These are phyloP conservation scores for Neodiprion pinetum DNA, from an alignment of 1,140 invertebrate species.

Conservation along the genomic window DNA sequence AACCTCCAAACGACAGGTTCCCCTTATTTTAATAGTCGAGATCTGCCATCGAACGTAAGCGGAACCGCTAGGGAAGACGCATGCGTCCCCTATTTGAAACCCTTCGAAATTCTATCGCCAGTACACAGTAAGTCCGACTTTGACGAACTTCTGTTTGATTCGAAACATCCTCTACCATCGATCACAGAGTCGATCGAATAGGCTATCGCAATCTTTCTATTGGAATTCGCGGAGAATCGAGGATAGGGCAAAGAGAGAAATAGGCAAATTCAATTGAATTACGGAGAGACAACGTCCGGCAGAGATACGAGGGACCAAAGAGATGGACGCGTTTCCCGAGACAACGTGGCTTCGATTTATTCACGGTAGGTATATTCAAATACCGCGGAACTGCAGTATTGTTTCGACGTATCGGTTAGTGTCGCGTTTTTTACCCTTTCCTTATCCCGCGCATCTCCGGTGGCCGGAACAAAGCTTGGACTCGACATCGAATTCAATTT, in stretches of 20 bases:
- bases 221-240: background rate
- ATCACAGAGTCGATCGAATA: background rate
- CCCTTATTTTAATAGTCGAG: background rate
- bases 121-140: background rate
- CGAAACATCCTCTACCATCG: background rate
- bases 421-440: too few species aligned
- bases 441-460: too few species aligned
- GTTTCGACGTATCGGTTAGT: background rate
- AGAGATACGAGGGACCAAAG: background rate
- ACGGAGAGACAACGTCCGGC: background rate
- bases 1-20: background rate
- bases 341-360: constrained; percentile 7
- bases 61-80: background rate
- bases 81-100: background rate
- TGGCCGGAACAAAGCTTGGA: too few species aligned
- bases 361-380: background rate
- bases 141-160: background rate
- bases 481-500: too few species aligned
- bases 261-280: constrained; percentile 6
- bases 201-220: background rate
- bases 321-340: background rate
- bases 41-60: background rate
- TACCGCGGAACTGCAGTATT: background rate
- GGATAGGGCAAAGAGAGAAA: background rate
- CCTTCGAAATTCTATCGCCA: background rate